Evolutionary conservation across 2,113 vertebrate genomes (phyloP), one percentile per base, ranked within the genome.

Genomic region (Trematomus loennbergii): DNA sequence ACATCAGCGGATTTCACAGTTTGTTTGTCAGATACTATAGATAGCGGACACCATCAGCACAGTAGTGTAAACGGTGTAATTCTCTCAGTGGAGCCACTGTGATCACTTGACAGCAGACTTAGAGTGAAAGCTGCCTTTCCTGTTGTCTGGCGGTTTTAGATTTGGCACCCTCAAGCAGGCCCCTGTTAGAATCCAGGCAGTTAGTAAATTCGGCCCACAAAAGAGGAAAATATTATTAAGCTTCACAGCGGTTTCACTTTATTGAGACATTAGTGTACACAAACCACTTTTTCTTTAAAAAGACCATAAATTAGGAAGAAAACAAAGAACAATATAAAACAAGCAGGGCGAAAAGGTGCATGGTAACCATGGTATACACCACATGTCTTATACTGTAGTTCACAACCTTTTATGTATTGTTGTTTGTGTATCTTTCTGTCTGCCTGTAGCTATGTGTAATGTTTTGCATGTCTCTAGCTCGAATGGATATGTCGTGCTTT

Each of bases 301-400:
- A 92, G 79, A 93, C 64, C 82, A 94, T 92, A 94, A 94, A 91
- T 94, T 93, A 94, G 84, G 81, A 94, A 87, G 75, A 88, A 90
- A 93, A 94, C 88, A 84, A 93, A 60, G 86, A 94, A 93, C 90
- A 92, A 90, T 87, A 89, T 88, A 90, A 91, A 94, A 92, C 89
- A 94, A 92, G 88, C 91, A 89, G 88, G 85, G 89, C 84, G 85
- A 88, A 91, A 91, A 94, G 91, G 89, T 91, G 88, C 88, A 90
- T 89, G 90, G 91, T 90, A 92, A 92, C 86, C 78, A 87, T 91
- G 89, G 89, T 85, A 87, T 85, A 92, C 80, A 81, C 89, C 88
- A 86, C 91, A 86, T 66, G 77, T 91, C 84, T 89, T 86, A 90
- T 90, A 93, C 84, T 88, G 87, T 89, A 89, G 87, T 91, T 87